Evolutionary conservation across 1,140 invertebrate species (phyloP), one percentile per base, ranked within the genome.

Genomic region (Drosophila parvula): DNA sequence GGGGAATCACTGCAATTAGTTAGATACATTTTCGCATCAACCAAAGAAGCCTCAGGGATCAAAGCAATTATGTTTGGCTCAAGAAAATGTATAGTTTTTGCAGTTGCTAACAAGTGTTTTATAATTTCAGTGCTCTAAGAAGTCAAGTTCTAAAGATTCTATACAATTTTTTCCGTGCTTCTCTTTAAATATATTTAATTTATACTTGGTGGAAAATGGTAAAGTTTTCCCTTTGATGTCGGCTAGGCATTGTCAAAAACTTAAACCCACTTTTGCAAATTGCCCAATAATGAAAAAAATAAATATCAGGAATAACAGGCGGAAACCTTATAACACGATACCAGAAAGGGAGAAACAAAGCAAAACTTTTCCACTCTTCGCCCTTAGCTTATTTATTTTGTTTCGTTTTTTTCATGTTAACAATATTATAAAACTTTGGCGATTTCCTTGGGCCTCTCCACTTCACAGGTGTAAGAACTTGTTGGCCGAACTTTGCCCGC

Each of bases 401-500:
- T 41, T 27, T 59, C 43, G 18, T 9, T 38, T 28, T 34, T 67
- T 60, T 74, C 53, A 73, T 86, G 82, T 88, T 86, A 86, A 86
- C 84, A 83, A 88, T 83, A 79, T 83, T 88, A 81, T 83, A 89
- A 86, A 86, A 86, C 75, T 86, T 86, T 51, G 28, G 61, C 60
- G 68, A 83, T 83, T 88, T 83, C 58, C 75, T 61, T 45, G 48
- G 44, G 57, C 73, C 48, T 11, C 28, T 62, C 76, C 76, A 88
- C 76, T 76, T 79, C 67, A 38, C 51, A 88, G 82, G 83, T 86
- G 83, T 79, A 85, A 88, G 75, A 86, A 88, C 70, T 86, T 86
- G 64, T 69, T 68, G 74, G 78, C 51, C 56, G 47, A 85, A 86
- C 81, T 85, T 79, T 79, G 48, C 12, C 12, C 30, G 22, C 32